Evolutionary conservation across 2,888 invertebrate genomes (phyloP).

Genomic region (Lingula anatina): DNA sequence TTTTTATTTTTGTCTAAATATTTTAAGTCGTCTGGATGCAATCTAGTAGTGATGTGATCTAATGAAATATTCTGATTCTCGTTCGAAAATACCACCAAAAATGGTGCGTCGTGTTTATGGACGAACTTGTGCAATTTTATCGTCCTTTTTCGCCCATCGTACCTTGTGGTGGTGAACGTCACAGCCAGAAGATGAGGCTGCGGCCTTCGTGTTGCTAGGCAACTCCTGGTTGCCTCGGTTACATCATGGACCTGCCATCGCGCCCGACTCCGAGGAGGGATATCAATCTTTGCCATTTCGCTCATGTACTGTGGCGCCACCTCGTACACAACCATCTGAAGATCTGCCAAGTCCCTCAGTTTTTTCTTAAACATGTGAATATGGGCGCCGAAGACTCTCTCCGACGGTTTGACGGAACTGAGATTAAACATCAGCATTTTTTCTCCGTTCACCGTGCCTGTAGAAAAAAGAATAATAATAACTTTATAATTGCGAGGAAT

Average conservation of each 20-base stretch:
- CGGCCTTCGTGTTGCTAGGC: constrained; percentile 22
- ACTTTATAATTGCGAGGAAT: too few relatives aligned
- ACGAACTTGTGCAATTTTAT: constrained; percentile 34
- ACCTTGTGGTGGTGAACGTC: constrained; percentile 27
- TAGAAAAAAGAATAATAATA: constrained; percentile 10
- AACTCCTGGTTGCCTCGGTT: constrained; percentile 32
- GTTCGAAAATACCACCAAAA: constrained; percentile 49
- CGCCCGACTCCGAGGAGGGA: constrained; percentile 27
- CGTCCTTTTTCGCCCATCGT: constrained; percentile 21
- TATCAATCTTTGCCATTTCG: constrained; percentile 21
- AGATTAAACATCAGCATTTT: constrained; percentile 52
- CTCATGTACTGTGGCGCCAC: constrained; percentile 29
- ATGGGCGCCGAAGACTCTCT: constrained; percentile 47
- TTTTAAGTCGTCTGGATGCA: not conserved
- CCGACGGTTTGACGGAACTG: constrained; percentile 39
- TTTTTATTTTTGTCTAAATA: constrained; percentile 12
- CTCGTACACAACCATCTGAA: constrained; percentile 29
- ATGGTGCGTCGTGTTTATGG: constrained; percentile 41
- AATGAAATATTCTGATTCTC: constrained; percentile 38
- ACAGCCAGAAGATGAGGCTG: constrained; percentile 35
- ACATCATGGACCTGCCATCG: constrained; percentile 49
- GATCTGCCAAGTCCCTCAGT: constrained; percentile 15
- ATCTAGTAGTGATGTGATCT: constrained; percentile 17
- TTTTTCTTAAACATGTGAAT: constrained; percentile 47
- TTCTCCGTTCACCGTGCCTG: constrained; percentile 46